Percentiles rank a stretch among this genome's conserved stretches.
Conservation (phyloP, 2,888 invertebrate genomes). For the Hypomecis atomaria region DNA sequence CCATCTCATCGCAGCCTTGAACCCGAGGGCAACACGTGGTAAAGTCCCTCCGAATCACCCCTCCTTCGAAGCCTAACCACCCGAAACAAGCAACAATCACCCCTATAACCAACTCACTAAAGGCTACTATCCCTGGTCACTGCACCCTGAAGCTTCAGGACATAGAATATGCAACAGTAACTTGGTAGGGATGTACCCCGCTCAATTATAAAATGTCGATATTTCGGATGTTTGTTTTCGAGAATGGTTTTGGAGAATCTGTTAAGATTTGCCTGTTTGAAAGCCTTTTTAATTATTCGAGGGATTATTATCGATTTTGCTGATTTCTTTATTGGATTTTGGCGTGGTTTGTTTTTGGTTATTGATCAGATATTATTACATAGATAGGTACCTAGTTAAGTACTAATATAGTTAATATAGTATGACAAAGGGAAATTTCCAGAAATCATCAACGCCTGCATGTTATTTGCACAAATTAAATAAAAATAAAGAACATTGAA, state of each 20-base stretch:
- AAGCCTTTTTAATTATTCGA: conserved; percentile 2
- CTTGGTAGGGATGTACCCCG: conserved; percentile 38
- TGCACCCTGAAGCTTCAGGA: conserved; percentile 40
- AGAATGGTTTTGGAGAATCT: conserved; percentile 18
- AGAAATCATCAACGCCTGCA: too few species aligned
- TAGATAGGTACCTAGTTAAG: too few species aligned
- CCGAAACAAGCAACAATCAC: conserved; percentile 55
- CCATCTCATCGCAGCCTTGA: conserved; percentile 67
- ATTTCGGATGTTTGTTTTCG: conserved; percentile 33
- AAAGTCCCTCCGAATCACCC: conserved; percentile 63
- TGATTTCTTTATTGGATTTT: background rate
- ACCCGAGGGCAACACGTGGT: conserved; percentile 75
- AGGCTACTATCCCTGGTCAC: conserved; percentile 57
- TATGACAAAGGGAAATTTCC: too few species aligned
- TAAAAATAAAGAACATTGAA: too few species aligned
- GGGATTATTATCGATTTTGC: background rate
- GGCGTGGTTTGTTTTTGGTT: too few species aligned
- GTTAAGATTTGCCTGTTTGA: conserved; percentile 9
- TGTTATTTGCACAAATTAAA: too few species aligned
- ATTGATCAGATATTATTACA: too few species aligned
- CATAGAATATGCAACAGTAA: conserved; percentile 16
- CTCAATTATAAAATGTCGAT: conserved; percentile 43
- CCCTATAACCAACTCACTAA: conserved; percentile 54
- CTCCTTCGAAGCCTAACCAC: conserved; percentile 62
- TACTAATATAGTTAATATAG: too few species aligned